Conservation (phyloP, 2,797 vertebrate species). For the Chaetodon trifasciatus region DNA sequence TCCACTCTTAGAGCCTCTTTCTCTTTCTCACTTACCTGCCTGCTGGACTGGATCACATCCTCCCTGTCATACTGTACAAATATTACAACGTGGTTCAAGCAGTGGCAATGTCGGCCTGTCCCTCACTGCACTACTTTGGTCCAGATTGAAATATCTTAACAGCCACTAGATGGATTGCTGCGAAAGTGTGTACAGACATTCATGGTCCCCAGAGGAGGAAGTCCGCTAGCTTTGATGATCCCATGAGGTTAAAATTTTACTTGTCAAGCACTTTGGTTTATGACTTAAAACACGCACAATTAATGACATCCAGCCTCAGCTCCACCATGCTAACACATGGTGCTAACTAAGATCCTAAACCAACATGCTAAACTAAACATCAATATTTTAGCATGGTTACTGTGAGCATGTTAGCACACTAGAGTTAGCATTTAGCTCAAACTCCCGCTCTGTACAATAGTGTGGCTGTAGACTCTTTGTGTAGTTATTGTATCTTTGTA, state of each 20-base stretch:
- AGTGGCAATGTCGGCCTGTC: background rate
- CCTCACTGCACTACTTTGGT: background rate
- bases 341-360: too few species aligned
- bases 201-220: conserved; percentile 7
- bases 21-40: conserved; percentile 15
- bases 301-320: too few species aligned
- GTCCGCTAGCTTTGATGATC: background rate
- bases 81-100: background rate
- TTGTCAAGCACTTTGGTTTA: background rate
- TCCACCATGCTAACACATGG: too few species aligned
- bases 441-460: background rate
- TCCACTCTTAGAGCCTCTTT: conserved; percentile 37
- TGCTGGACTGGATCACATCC: conserved; percentile 51
- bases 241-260: background rate
- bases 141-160: background rate
- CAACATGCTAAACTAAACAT: too few species aligned
- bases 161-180: background rate
- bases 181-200: background rate
- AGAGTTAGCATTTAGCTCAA: background rate
- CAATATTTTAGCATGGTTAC: background rate
- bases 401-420: background rate
- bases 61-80: conserved; percentile 35
- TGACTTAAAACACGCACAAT: background rate
- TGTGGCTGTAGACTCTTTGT: background rate
- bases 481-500: background rate